phyloP scores from a whole-genome alignment of 2,888 invertebrate genomes.

The Taphrorychus bicolor region DNA sequence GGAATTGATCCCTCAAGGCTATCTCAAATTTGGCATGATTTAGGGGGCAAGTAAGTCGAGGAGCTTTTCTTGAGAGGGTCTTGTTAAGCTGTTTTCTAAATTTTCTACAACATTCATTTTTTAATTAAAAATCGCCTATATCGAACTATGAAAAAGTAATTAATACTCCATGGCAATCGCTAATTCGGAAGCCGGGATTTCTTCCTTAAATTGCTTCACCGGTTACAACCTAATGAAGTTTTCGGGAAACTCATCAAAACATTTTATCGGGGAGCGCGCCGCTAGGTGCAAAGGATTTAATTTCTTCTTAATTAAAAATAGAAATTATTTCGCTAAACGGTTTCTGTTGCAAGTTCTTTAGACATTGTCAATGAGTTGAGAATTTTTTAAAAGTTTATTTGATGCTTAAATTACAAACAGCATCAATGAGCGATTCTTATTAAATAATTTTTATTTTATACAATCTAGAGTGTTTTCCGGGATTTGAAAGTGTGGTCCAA shows the following conservation, averaged over 20 bases:
- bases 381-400: no score
- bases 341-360: background rate
- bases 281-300: slow-evolving; percentile 36
- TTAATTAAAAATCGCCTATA: slow-evolving; percentile 19
- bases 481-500: no score
- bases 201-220: slow-evolving; percentile 48
- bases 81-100: background rate
- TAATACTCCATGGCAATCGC: slow-evolving; percentile 19
- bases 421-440: no score
- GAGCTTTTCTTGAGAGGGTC: background rate
- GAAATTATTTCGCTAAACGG: slow-evolving; percentile 2
- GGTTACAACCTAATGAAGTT: slow-evolving; percentile 49
- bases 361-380: no score
- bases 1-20: slow-evolving; percentile 6
- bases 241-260: slow-evolving; percentile 48
- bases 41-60: background rate
- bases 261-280: slow-evolving; percentile 46
- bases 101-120: background rate
- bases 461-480: no score
- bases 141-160: slow-evolving; percentile 24
- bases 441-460: no score
- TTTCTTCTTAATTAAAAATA: slow-evolving; percentile 23
- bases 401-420: no score
- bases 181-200: slow-evolving; percentile 47
- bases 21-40: slow-evolving; percentile 5